These are phyloP conservation scores for Cryptotermes secundus DNA, from an alignment of 1,140 invertebrate species.

Conservation along the genomic window DNA sequence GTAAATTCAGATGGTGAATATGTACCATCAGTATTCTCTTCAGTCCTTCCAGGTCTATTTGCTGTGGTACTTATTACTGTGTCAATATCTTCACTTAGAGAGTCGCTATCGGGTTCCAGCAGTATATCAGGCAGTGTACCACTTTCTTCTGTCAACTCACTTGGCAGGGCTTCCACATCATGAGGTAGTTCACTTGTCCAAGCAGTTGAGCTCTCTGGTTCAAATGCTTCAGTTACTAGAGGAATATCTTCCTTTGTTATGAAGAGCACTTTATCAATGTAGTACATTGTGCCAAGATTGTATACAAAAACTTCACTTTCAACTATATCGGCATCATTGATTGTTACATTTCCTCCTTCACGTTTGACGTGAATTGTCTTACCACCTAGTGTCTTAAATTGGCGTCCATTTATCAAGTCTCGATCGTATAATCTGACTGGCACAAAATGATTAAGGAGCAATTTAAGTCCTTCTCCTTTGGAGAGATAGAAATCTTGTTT, in stretches of 20 bases:
- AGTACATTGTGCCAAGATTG: conserved; percentile 62
- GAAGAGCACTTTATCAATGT: conserved; percentile 58
- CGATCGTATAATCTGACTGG: conserved; percentile 59
- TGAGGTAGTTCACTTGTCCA: conserved; percentile 33
- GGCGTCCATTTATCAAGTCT: conserved; percentile 55
- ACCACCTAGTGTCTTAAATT: conserved; percentile 54
- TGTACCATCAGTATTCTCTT: not conserved
- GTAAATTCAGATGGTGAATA: not conserved
- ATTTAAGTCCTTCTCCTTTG: conserved; percentile 53
- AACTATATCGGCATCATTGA: conserved; percentile 57
- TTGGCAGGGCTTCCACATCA: conserved; percentile 51
- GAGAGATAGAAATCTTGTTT: conserved; percentile 59
- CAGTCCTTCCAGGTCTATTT: not conserved
- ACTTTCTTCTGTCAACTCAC: conserved; percentile 47
- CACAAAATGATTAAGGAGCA: conserved; percentile 62
- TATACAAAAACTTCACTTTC: conserved; percentile 62
- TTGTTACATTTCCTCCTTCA: conserved; percentile 49
- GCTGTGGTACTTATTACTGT: not conserved
- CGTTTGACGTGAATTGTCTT: conserved; percentile 54
- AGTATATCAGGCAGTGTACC: conserved; percentile 38
- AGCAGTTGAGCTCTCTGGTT: not conserved
- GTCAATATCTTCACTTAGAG: not conserved
- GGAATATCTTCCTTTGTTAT: conserved; percentile 22
- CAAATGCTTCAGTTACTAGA: not conserved
- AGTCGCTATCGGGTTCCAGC: not conserved